These are phyloP conservation scores for Tachuris rubrigastra DNA, from an alignment of 2,113 vertebrate species.

Conservation along the genomic window DNA sequence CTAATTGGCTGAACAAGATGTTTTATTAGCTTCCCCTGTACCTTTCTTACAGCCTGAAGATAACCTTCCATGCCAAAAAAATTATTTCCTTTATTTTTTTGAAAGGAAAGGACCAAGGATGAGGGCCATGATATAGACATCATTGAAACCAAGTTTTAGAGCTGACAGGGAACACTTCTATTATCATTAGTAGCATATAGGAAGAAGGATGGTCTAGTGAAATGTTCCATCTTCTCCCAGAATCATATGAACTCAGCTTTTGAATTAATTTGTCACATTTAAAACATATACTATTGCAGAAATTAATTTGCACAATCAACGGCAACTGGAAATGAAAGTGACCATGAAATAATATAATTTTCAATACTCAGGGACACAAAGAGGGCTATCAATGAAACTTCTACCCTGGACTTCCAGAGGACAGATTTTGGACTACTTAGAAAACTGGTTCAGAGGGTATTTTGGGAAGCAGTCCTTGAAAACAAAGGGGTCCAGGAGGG, in stretches of 20 bases:
- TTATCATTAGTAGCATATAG: background rate
- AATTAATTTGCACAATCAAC: background rate
- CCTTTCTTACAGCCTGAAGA: background rate
- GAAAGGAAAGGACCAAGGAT: background rate
- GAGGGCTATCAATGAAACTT: too few species aligned
- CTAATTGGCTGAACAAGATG: background rate
- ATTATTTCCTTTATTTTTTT: background rate
- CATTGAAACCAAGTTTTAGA: background rate
- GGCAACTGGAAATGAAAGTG: background rate
- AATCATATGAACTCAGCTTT: background rate
- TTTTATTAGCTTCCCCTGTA: background rate
- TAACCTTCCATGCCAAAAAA: background rate
- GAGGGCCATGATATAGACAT: background rate
- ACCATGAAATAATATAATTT: too few species aligned
- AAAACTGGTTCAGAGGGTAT: too few species aligned
- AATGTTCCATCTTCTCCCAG: background rate
- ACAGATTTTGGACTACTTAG: too few species aligned
- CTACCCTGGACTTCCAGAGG: too few species aligned
- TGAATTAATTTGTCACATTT: background rate
- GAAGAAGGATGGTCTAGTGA: background rate
- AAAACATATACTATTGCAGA: background rate
- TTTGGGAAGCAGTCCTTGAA: too few species aligned
- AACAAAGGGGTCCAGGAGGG: too few species aligned
- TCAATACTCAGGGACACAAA: too few species aligned
- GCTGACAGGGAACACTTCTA: background rate